Percentiles rank a stretch among this genome's conserved stretches.
phyloP scores from a whole-genome alignment of 2,113 vertebrate genomes.

The Vanacampus margaritifer region DNA sequence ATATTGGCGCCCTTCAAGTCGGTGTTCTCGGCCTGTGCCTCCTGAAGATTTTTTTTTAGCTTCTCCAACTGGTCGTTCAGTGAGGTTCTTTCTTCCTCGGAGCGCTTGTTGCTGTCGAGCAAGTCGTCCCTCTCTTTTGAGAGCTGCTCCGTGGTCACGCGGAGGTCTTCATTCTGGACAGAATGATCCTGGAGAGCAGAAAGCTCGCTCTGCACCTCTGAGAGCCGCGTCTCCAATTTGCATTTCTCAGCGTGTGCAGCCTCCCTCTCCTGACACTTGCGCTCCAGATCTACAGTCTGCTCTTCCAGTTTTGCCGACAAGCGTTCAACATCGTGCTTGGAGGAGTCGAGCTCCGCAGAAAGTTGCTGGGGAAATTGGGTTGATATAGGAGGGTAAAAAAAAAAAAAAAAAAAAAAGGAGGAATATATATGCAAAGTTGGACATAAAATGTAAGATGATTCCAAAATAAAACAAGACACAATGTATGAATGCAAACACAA shows the following conservation, averaged over 20 bases:
- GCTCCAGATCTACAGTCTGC: constrained; percentile 82
- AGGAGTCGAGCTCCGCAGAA: constrained; percentile 87
- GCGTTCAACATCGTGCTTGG: constrained; percentile 84
- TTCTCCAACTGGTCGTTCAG: constrained; percentile 65
- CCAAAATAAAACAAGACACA: constrained; percentile 59
- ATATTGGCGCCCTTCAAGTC: constrained; percentile 55
- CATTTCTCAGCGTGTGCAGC: constrained; percentile 77
- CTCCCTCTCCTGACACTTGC: constrained; percentile 73
- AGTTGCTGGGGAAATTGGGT: constrained; percentile 85
- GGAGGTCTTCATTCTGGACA: constrained; percentile 72
- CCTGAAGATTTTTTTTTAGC: constrained; percentile 65
- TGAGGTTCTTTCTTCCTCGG: constrained; percentile 59
- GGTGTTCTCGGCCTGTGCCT: constrained; percentile 66
- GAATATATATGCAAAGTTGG: constrained; percentile 55
- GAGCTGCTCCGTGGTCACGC: constrained; percentile 63
- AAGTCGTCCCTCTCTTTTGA: constrained; percentile 71
- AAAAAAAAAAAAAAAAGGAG: background rate
- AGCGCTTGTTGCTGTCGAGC: constrained; percentile 58
- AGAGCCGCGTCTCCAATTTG: constrained; percentile 71
- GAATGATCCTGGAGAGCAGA: constrained; percentile 64
- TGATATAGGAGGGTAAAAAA: constrained; percentile 50
- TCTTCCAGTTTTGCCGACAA: constrained; percentile 85
- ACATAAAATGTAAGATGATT: constrained; percentile 57
- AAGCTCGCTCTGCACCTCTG: constrained; percentile 73
- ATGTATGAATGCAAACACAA: constrained; percentile 52